A percentile compares a stretch with the other conserved stretches of the same genome.
Conservation (phyloP, 92 coral and sea anemone species). For the Parazoanthus atlanticus region DNA sequence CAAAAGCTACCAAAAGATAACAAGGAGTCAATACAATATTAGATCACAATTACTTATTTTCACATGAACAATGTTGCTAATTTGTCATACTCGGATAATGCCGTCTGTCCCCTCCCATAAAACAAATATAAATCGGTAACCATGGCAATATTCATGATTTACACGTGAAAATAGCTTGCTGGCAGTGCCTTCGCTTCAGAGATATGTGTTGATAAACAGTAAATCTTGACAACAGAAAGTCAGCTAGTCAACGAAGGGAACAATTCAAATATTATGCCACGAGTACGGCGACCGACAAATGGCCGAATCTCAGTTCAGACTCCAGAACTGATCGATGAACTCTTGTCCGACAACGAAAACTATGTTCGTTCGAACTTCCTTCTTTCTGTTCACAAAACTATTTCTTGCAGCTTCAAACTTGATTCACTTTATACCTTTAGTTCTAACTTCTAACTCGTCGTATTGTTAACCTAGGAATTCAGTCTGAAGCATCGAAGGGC, state of each 20-base stretch:
- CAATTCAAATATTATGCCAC: slow-evolving; percentile 55
- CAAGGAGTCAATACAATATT: neutral
- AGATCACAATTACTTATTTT: neutral
- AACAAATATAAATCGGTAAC: slow-evolving; percentile 46
- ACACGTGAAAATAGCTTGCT: slow-evolving; percentile 65
- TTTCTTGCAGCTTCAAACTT: neutral
- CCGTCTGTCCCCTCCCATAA: slow-evolving; percentile 42
- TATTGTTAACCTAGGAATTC: slow-evolving; percentile 16
- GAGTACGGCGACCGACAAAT: slow-evolving; percentile 60
- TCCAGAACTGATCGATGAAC: slow-evolving; percentile 76
- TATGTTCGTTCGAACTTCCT: slow-evolving; percentile 44
- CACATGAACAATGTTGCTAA: neutral
- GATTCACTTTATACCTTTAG: slow-evolving; percentile 22
- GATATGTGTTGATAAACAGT: neutral
- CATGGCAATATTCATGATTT: slow-evolving; percentile 76
- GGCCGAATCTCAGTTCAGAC: slow-evolving; percentile 97
- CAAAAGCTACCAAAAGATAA: neutral
- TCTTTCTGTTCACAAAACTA: neutral
- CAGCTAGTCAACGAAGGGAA: slow-evolving; percentile 17
- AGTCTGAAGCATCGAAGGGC: slow-evolving; percentile 34
- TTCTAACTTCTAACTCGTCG: neutral
- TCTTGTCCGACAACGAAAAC: slow-evolving; percentile 67
- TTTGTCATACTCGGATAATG: neutral
- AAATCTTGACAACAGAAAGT: slow-evolving; percentile 58
- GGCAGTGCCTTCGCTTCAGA: neutral